Evolutionary conservation across 2,888 invertebrate genomes (phyloP), one percentile per base, ranked within the genome.

Genomic region (Caenorhabditis uteleia): DNA sequence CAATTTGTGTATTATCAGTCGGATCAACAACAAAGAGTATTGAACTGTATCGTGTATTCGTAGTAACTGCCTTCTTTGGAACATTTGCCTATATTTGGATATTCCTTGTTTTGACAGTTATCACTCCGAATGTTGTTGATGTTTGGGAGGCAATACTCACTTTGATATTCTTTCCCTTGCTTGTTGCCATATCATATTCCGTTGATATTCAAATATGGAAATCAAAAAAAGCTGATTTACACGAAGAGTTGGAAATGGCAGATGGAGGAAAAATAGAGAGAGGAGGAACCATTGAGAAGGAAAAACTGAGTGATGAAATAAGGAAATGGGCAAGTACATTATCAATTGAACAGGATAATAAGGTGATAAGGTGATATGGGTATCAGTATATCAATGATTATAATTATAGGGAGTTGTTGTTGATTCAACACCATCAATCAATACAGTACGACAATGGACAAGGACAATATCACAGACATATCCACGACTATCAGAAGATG

Each of bases 11-110:
- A 1, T 67, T 86, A 26, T 80, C 84, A 4, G 84, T 73, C 31
- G 55, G 48, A 16, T 45, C 54, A 12, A 33, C 54, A 16, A 55
- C 66, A 3, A 73, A 73, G 47, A 25, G 68, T 10, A 74, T 74
- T 31, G 75, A 79, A 18, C 73, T 80, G 40, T 74, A 84, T 42
- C 83, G 82, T 57, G 85, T 85, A 46, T 85, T 85, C 65, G 64
- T 76, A 6, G 79, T 84, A n/a, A 85, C 85, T 0, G 80, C 84
- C 5, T 70, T 80, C 31, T 85, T 84, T 76, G 83, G 83, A 25
- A 75, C 88, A 20, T 86, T 88, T 64, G 88, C 88, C 8, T 88
- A 88, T 82, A 73, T 88, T 39, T 88, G 88, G 88, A 83, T 88
- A 27, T 82, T 87, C 42, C 75, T 88, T 26, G 75, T 75, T 38